These are phyloP conservation scores for Propithecus deckenii DNA, from an alignment of 2,797 vertebrate genomes.

Conservation along the genomic window DNA sequence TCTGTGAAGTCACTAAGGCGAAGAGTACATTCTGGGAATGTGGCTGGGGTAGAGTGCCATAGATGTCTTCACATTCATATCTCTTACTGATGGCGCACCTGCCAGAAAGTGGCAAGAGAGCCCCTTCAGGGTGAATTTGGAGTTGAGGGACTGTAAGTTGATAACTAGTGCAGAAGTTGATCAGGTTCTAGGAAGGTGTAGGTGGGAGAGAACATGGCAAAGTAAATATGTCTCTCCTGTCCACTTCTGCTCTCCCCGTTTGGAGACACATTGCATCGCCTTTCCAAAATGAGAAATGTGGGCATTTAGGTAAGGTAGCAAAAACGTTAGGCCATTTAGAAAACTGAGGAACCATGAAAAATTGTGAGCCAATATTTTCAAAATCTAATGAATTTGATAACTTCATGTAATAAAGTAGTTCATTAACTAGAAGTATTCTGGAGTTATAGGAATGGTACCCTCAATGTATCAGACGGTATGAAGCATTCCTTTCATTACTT, in stretches of 20 bases:
- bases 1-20: background rate
- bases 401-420: background rate
- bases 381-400: background rate
- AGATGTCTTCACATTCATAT: background rate
- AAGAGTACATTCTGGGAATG: background rate
- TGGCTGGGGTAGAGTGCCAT: background rate
- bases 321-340: background rate
- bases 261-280: background rate
- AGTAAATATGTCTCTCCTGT: background rate
- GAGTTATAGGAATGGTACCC: background rate
- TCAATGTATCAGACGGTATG: background rate
- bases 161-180: background rate
- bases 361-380: background rate
- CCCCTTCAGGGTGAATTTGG: background rate
- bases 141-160: background rate
- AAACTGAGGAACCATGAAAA: background rate
- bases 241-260: background rate
- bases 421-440: background rate
- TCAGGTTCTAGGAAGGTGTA: background rate
- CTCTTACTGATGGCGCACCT: background rate
- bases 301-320: background rate
- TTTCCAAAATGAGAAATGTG: background rate
- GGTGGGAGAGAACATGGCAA: background rate
- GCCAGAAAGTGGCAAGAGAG: background rate
- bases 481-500: background rate